These are phyloP conservation scores for Crocallis elinguaria DNA, from an alignment of 2,888 invertebrate genomes.

Conservation along the genomic window DNA sequence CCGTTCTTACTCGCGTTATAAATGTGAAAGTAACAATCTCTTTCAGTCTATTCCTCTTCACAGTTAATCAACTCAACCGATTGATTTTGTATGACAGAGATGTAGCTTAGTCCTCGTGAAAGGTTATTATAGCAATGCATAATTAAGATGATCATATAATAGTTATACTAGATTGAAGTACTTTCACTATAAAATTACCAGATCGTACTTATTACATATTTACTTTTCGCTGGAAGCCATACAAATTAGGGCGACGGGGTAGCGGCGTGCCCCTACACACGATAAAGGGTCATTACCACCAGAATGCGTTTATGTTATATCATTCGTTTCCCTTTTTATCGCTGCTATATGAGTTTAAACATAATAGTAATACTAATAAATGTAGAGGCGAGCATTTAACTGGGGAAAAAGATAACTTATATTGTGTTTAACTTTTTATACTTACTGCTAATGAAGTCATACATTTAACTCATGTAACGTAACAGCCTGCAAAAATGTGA, in stretches of 20 bases:
- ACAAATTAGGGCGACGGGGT: conserved; percentile 29
- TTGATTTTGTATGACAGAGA: too few relatives aligned
- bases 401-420: background rate
- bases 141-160: too few relatives aligned
- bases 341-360: conserved; percentile 5
- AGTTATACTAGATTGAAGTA: background rate
- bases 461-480: too few relatives aligned
- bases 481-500: too few relatives aligned
- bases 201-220: conserved; percentile 30
- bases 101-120: too few relatives aligned
- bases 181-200: background rate
- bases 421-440: too few relatives aligned
- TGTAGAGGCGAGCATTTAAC: conserved; percentile 3
- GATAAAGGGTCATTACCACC: conserved; percentile 38
- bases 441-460: too few relatives aligned
- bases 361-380: conserved; percentile 8
- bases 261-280: conserved; percentile 18
- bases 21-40: too few relatives aligned
- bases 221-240: conserved; percentile 31
- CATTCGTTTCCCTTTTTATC: conserved; percentile 28
- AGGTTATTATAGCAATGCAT: too few relatives aligned
- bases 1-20: too few relatives aligned
- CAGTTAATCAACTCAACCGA: too few relatives aligned
- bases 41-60: too few relatives aligned
- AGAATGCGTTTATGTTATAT: conserved; percentile 9